Evolutionary conservation across 2,797 vertebrate genomes (phyloP), one percentile per base, ranked within the genome.

Genomic region (Hapalemur alaotrensis): DNA sequence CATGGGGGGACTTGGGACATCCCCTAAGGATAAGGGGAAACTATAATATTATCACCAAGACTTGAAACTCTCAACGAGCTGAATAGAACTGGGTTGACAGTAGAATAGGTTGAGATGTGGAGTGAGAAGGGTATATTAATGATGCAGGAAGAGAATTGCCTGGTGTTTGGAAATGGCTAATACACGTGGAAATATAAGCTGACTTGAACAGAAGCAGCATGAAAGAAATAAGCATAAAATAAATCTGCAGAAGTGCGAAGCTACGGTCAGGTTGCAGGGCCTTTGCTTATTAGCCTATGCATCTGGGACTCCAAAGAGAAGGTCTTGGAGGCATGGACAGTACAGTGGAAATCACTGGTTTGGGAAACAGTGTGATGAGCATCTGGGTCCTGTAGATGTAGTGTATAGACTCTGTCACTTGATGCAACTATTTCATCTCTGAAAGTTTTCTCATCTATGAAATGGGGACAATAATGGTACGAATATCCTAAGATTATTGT

Each of bases 251-350:
- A 25, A 25, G 6, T 32, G 12, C 18, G 50, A 65, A 15, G 28
- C 14, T 59, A 28, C 50, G 23, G 12, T 52, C 5, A 88, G 20
- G 85, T 75, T 52, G 3, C 41, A 7, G n/a, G 28, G 20, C 2
- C 23, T 73, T 41, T 63, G 38, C 17, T 52, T 83, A 69, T 46
- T 17, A 32, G 30, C 25, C 22, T 75, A 4, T 2, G 1, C 52
- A 48, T 69, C 38, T 78, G 28, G 2, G 30, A 69, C 10, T 79
- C 50, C 30, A 48, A 28, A 43, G 12, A 76, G 18, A 11, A 86
- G 3, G 9, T 38, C 5, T 25, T 0, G 14, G 17, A 65, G 22
- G 6, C 7, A 63, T 5, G 43, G 28, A 0, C 23, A n/a, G 18
- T 1, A 1, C 8, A 48, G 22, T 20, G 30, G 38, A 78, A 35